Evolutionary conservation across 2,797 vertebrate genomes (phyloP).

Genomic region (Typhlichthys subterraneus): DNA sequence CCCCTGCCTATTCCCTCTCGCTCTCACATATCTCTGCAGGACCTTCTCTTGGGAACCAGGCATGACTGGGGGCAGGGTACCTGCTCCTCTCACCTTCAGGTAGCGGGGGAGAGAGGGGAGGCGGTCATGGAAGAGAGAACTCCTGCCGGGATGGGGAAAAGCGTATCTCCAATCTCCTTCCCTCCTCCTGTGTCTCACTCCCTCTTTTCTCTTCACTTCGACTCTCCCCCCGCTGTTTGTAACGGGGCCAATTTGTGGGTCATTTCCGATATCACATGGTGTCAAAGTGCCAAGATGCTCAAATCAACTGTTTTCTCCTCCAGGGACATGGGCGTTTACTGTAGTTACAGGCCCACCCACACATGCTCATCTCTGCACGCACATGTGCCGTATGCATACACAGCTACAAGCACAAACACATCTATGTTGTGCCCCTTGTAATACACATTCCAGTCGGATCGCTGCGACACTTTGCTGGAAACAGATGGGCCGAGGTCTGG

Average conservation of each 20-base stretch:
- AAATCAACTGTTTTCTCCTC: conserved; percentile 36
- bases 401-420: not conserved
- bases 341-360: conserved; percentile 5
- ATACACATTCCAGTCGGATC: not conserved
- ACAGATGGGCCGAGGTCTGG: conserved; percentile 42
- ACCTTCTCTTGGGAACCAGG: conserved; percentile 24
- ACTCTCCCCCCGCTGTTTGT: conserved; percentile 34
- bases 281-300: conserved; percentile 41
- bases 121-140: not conserved
- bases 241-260: conserved; percentile 47
- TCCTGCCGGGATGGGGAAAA: conserved; percentile 57
- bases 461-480: conserved; percentile 3
- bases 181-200: conserved; percentile 8
- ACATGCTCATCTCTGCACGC: not conserved
- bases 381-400: not conserved
- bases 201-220: conserved; percentile 21
- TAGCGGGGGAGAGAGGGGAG: not conserved
- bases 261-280: conserved; percentile 54
- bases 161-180: conserved; percentile 29
- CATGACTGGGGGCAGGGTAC: conserved; percentile 20
- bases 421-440: not conserved
- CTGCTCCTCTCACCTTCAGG: conserved; percentile 37
- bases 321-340: conserved; percentile 7
- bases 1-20: not conserved
- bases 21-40: not conserved